Evolutionary conservation across 2,888 invertebrate genomes (phyloP).

Genomic region (Papilio elwesi): DNA sequence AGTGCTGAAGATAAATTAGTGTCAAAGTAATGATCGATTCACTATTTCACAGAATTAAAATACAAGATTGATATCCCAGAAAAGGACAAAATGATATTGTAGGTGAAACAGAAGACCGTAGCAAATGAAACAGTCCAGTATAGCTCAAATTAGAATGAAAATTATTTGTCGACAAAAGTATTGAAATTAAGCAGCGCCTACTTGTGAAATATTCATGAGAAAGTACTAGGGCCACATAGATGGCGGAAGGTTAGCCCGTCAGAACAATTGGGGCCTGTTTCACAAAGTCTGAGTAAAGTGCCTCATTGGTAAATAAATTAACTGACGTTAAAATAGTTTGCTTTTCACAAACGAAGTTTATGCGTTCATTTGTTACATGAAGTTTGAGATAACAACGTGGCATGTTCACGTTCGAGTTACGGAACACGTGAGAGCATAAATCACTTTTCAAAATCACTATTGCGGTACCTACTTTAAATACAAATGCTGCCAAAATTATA

Average conservation of each 20-base stretch:
- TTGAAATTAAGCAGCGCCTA: constrained; percentile 29
- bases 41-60: not conserved
- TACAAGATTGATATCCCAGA: constrained; percentile 1
- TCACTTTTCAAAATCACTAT: too few relatives aligned
- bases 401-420: too few relatives aligned
- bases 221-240: constrained; percentile 40
- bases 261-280: constrained; percentile 41
- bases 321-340: too few relatives aligned
- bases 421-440: too few relatives aligned
- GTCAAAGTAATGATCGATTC: not conserved
- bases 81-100: not conserved
- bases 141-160: constrained; percentile 31
- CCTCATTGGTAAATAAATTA: too few relatives aligned
- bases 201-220: constrained; percentile 44
- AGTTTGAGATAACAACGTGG: too few relatives aligned
- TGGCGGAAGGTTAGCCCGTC: constrained; percentile 38
- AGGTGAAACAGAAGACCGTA: not conserved
- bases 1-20: not conserved
- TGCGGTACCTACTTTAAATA: too few relatives aligned
- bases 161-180: constrained; percentile 29
- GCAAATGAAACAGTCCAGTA: constrained; percentile 2
- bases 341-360: too few relatives aligned
- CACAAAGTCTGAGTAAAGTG: too few relatives aligned
- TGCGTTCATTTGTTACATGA: too few relatives aligned
- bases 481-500: too few relatives aligned